A percentile compares a stretch with the other conserved stretches of the same genome.
Evolutionary conservation across 2,113 vertebrate genomes (phyloP).

Genomic region (Herpetotheres cachinnans): DNA sequence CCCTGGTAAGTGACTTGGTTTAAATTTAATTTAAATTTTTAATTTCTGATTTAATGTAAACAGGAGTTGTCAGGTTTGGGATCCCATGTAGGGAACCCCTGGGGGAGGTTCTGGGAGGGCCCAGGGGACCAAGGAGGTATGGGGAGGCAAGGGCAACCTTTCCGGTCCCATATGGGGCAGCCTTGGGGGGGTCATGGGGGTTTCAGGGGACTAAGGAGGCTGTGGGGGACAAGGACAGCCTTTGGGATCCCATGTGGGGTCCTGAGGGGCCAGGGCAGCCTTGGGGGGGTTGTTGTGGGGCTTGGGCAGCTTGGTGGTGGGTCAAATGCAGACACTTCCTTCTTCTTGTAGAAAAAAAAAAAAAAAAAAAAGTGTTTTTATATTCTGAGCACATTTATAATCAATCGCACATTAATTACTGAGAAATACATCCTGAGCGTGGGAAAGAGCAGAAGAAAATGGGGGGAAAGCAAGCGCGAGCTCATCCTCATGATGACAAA

Average conservation of each 20-base stretch:
- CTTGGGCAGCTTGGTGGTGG: not conserved
- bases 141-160: not conserved
- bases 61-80: too few relatives aligned
- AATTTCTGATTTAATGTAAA: too few relatives aligned
- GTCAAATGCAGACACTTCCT: not conserved
- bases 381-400: not conserved
- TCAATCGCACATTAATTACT: not conserved
- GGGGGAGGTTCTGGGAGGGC: not conserved
- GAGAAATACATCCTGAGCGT: not conserved
- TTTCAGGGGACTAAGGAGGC: not conserved
- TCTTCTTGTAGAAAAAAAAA: not conserved
- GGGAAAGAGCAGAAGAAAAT: not conserved
- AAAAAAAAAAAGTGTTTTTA: not conserved
- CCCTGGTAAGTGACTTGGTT: not conserved
- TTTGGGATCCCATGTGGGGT: not conserved
- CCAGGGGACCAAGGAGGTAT: too few relatives aligned
- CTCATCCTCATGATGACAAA: not conserved
- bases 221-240: not conserved
- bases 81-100: too few relatives aligned
- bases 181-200: not conserved
- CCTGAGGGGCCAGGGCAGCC: not conserved
- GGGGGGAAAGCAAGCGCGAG: accelerated
- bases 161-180: not conserved
- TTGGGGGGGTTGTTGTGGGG: not conserved
- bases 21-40: not conserved